phyloP scores from a whole-genome alignment of 92 coral and sea anemone genomes.

The Palythoa grandis region DNA sequence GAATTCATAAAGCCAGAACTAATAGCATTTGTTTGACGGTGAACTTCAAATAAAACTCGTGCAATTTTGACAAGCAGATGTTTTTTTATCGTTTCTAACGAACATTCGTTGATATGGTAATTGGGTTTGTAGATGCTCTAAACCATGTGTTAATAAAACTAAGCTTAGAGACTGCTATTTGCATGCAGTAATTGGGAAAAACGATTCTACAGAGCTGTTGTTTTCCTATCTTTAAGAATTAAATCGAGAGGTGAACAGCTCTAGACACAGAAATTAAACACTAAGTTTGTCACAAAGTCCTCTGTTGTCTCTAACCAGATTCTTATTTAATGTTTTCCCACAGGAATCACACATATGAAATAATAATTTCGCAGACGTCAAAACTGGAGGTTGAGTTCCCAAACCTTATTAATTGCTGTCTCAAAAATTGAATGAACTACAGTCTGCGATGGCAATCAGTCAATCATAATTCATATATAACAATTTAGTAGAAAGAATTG shows the following conservation, averaged over 20 bases:
- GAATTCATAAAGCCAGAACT: constrained; percentile 26
- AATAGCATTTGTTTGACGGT: constrained; percentile 27
- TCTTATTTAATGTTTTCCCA: background rate
- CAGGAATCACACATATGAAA: background rate
- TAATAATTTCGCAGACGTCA: too few species aligned
- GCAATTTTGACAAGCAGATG: constrained; percentile 48
- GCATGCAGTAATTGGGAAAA: background rate
- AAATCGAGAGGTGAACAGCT: background rate
- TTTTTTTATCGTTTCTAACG: constrained; percentile 16
- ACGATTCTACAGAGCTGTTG: background rate
- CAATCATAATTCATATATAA: background rate
- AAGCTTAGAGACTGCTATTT: too few species aligned
- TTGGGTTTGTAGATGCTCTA: background rate
- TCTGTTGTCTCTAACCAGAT: background rate
- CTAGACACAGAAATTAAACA: background rate
- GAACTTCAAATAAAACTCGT: constrained; percentile 25
- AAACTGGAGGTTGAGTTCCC: background rate
- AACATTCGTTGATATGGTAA: constrained; percentile 35
- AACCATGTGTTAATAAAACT: background rate
- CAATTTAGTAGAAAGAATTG: too few species aligned
- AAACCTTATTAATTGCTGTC: background rate
- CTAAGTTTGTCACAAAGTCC: background rate
- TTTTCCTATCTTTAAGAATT: background rate
- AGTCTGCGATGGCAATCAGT: background rate
- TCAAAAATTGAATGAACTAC: background rate